Conservation (phyloP, 2,888 invertebrate genomes). For the Drosophila antonietae region DNA sequence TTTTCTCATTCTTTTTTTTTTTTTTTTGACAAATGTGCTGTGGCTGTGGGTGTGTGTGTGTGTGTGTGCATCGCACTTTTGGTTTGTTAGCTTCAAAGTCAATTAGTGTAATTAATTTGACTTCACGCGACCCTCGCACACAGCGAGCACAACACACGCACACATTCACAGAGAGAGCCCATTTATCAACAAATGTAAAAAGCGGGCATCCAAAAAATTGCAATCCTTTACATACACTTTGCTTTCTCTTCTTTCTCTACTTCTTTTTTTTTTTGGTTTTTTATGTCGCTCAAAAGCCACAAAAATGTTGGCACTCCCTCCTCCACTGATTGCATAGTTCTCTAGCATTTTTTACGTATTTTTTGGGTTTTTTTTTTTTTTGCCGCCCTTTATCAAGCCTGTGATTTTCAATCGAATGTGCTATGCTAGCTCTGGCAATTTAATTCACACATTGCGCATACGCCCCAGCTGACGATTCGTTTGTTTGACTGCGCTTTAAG, state of each 20-base stretch:
- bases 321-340: conserved; percentile 50
- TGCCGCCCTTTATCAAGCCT: conserved; percentile 2
- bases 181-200: conserved; percentile 51
- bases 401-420: conserved; percentile 52
- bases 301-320: conserved; percentile 58
- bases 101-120: conserved; percentile 81
- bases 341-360: conserved; percentile 22
- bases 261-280: background rate
- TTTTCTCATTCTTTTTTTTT: background rate
- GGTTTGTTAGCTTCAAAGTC: conserved; percentile 74
- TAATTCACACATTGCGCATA: conserved; percentile 40
- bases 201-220: conserved; percentile 28
- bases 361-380: background rate
- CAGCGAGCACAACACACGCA: background rate
- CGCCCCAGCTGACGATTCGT: conserved; percentile 12
- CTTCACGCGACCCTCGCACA: conserved; percentile 45
- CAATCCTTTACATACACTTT: conserved; percentile 42
- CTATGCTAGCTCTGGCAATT: conserved; percentile 26
- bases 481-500: conserved; percentile 32
- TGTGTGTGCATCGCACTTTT: conserved; percentile 38
- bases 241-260: background rate
- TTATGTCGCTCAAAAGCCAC: conserved; percentile 48
- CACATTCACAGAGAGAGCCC: conserved; percentile 17
- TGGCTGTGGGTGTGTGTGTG: background rate
- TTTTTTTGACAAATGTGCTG: background rate